These are phyloP conservation scores for Echinarachnius parma DNA, from an alignment of 53 echinoderm and acorn worm species.

Conservation along the genomic window DNA sequence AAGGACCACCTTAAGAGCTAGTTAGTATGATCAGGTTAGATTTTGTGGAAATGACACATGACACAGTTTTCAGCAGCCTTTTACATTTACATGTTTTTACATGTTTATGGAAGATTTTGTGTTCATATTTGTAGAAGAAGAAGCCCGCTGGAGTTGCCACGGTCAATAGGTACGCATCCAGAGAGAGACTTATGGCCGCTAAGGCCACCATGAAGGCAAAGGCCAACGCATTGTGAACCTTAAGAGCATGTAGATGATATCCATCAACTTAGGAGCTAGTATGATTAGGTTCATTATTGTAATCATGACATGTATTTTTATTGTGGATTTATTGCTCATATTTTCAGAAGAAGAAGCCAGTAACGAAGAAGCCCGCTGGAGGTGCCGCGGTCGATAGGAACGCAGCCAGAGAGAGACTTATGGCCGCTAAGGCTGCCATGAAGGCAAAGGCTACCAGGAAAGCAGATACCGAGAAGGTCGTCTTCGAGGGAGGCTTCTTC, in stretches of 20 bases:
- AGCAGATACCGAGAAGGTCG: constrained; percentile 55
- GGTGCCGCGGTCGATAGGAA: constrained; percentile 42
- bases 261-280: too few species aligned
- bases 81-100: too few species aligned
- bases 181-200: constrained; percentile 63
- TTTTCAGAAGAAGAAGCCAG: constrained; percentile 68
- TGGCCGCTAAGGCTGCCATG: constrained; percentile 78
- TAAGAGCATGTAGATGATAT: too few species aligned
- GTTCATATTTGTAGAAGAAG: too few species aligned
- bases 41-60: too few species aligned
- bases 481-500: constrained; percentile 92
- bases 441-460: constrained; percentile 57
- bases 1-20: too few species aligned
- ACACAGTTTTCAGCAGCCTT: too few species aligned
- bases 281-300: too few species aligned
- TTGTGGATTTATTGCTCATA: neutral
- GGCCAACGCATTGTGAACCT: too few species aligned
- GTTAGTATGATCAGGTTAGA: too few species aligned
- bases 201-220: constrained; percentile 81
- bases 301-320: too few species aligned
- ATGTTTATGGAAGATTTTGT: too few species aligned
- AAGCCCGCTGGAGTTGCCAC: constrained; percentile 34
- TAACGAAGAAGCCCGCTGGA: constrained; percentile 22
- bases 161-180: constrained; percentile 64
- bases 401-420: constrained; percentile 74